Base-by-base conservation (phyloP, 2,113 vertebrate genomes). In the Podilymbus podiceps region DNA sequence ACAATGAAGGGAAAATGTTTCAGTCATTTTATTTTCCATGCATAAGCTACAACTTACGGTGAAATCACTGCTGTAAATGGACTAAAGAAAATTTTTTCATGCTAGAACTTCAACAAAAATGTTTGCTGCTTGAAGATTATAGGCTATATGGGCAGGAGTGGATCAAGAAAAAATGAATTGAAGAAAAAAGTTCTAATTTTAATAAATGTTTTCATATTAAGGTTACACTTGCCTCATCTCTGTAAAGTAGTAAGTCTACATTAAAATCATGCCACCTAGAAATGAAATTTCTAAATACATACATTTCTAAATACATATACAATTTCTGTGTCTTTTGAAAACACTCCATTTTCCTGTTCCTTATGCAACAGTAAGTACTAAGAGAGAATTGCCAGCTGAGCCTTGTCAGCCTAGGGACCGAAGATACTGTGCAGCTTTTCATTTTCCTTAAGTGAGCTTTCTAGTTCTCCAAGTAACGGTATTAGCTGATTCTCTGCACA, bases 351-450 rank as follows among this genome's bases (percentile, higher is more conserved):
- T 94, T 90, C 85, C 76, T 73, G 62, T 66, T 96, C 90, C 97
- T 95, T 92, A 47, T 92, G 88, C 33, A 88, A 19, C 55, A 71
- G 35, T 27, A 88, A 95, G 76, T 13, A 56, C 44, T 88, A 93
- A 72, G 58, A 75, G 85, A 85, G 77, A 96, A 85, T 96, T 97
- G 98, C 98, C 98, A 98, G 98, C 97, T 98, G 98, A 97, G 98
- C 99, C 98, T 98, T 98, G 97, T 98, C 98, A 98, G 99, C 98
- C 99, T 95, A 64, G 97, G 98, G 97, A 96, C 97, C 97, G 49
- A 96, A 87, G 89, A 75, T 72, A 98, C 98, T 97, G 96, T 97
- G 95, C 95, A 97, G 97, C 96, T 97, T 95, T 95, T 93, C 89
- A 66, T 90, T 96, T 95, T 94, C 95, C 93, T 80, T 67, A 80